Evolutionary conservation across 2,113 vertebrate species (phyloP).

Genomic region (Marmota flaviventris): DNA sequence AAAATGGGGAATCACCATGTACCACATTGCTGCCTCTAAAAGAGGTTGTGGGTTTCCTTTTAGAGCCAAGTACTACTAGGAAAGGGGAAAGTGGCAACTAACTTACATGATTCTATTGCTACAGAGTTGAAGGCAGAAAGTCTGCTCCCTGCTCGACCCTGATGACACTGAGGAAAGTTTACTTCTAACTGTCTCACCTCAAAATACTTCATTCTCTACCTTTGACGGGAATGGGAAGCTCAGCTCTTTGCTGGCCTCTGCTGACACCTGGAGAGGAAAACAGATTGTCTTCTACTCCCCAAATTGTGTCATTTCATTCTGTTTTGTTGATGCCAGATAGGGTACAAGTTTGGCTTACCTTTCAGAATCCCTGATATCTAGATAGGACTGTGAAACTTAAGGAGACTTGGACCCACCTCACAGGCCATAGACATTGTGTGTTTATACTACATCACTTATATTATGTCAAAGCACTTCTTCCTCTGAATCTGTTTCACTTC

Average conservation of each 20-base stretch:
- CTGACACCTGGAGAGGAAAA: neutral
- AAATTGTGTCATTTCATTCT: neutral
- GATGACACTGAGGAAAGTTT: neutral
- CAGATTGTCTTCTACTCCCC: neutral
- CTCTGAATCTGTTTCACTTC: neutral
- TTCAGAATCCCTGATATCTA: neutral
- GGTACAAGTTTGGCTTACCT: neutral
- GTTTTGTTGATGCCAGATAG: neutral
- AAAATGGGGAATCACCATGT: neutral
- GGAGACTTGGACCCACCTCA: no score
- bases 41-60: neutral
- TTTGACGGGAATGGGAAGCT: neutral
- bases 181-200: neutral
- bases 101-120: neutral
- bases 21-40: neutral
- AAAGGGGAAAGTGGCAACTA: neutral
- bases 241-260: neutral
- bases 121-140: neutral
- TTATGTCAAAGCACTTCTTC: neutral
- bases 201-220: neutral
- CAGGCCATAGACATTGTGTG: neutral
- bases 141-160: neutral
- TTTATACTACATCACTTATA: neutral
- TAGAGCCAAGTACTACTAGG: rapidly evolving
- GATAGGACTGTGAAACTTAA: neutral